Conservation (phyloP, 2,113 vertebrate genomes). For the Struthidea cinerea region DNA sequence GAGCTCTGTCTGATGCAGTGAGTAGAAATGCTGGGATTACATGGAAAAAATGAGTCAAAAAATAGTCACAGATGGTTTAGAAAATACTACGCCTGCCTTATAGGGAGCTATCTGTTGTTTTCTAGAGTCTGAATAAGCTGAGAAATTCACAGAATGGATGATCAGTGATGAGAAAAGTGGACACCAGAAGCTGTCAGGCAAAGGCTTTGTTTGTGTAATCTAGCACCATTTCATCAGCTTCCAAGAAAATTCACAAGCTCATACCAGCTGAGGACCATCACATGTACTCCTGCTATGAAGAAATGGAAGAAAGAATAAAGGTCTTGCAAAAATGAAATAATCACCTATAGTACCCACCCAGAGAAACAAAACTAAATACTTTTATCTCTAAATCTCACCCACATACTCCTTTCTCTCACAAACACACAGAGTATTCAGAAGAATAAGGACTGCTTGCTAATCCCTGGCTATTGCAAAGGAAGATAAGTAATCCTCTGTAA, state of each 20-base stretch:
- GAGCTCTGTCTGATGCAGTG: background rate
- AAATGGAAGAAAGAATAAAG: background rate
- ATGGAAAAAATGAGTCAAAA: conserved; percentile 10
- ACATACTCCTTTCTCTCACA: background rate
- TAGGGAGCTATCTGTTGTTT: background rate
- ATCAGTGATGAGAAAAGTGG: background rate
- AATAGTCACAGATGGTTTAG: conserved; percentile 14
- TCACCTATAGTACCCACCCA: background rate
- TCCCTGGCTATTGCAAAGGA: background rate
- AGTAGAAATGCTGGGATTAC: background rate
- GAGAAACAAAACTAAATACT: background rate
- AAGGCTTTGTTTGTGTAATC: background rate
- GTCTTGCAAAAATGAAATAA: background rate
- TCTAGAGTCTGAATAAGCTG: background rate
- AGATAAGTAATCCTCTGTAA: conserved; percentile 24
- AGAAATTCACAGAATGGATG: background rate
- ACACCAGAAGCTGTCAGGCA: background rate
- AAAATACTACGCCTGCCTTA: background rate
- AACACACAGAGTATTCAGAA: background rate
- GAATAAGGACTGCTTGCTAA: background rate
- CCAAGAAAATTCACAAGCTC: background rate
- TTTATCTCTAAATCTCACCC: background rate
- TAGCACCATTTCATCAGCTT: background rate
- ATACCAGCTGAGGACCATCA: background rate
- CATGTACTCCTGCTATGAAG: background rate